These are phyloP conservation scores for Heterodera carotae DNA, from an alignment of 1,140 invertebrate species.

Conservation along the genomic window DNA sequence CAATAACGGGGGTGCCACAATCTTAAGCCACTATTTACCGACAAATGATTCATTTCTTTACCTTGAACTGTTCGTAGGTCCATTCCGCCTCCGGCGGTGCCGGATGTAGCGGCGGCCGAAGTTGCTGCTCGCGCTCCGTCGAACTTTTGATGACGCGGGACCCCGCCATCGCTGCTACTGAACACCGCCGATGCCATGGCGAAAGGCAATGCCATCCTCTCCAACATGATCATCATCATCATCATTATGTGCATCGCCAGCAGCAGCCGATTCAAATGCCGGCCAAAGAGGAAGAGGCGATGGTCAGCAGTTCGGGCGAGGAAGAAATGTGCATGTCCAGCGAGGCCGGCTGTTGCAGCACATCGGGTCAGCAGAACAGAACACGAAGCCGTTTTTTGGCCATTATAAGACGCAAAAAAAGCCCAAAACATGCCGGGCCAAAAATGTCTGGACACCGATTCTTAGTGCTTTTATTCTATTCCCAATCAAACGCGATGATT, in stretches of 20 bases:
- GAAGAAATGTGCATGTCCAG: constrained; percentile 26
- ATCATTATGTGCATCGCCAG: neutral
- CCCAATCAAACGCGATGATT: too few species aligned
- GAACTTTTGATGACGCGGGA: neutral
- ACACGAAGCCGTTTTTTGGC: too few species aligned
- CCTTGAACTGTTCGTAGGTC: too few species aligned
- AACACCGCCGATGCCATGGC: neutral
- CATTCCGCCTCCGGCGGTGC: neutral
- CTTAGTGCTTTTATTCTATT: too few species aligned
- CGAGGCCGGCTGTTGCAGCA: neutral
- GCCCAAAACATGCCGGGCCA: too few species aligned
- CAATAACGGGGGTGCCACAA: too few species aligned
- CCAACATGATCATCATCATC: too few species aligned
- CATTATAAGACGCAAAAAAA: too few species aligned
- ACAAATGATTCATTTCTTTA: too few species aligned
- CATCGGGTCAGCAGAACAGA: neutral
- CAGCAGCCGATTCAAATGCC: constrained; percentile 3
- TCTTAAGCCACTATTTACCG: too few species aligned
- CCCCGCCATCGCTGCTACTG: neutral
- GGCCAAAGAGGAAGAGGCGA: constrained; percentile 10
- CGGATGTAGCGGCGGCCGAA: neutral
- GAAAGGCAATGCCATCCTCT: neutral
- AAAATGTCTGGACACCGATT: too few species aligned
- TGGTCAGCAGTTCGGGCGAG: constrained; percentile 32
- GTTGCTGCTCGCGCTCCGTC: constrained; percentile 8